These are phyloP conservation scores for Nemurella pictetii DNA, from an alignment of 2,888 invertebrate genomes.

Conservation along the genomic window DNA sequence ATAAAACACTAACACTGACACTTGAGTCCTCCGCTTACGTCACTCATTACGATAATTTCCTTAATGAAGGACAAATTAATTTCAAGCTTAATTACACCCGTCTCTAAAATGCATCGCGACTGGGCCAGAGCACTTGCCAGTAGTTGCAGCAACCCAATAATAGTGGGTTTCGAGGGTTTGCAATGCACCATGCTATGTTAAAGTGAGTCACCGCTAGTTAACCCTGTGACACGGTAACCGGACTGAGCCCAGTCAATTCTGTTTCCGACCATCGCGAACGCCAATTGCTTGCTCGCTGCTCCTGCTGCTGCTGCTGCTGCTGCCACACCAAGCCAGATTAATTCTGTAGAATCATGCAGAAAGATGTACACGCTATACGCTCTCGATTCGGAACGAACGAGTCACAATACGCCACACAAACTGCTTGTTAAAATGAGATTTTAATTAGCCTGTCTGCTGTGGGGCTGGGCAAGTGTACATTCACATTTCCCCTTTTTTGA, in stretches of 20 bases:
- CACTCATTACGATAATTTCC: slow-evolving; percentile 10
- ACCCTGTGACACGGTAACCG: neutral
- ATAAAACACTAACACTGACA: neutral
- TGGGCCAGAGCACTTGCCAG: neutral
- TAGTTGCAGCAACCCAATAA: neutral
- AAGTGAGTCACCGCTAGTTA: neutral
- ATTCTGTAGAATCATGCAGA: neutral
- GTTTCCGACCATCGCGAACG: neutral
- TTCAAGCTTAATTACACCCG: neutral
- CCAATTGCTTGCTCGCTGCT: neutral
- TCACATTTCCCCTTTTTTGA: neutral
- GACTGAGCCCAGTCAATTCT: neutral
- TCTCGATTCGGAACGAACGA: neutral
- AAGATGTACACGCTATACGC: neutral
- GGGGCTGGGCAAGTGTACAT: too few species aligned
- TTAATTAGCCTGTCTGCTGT: neutral
- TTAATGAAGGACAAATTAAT: slow-evolving; percentile 26
- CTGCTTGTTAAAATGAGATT: neutral
- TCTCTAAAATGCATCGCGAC: slow-evolving; percentile 15
- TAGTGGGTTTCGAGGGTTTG: neutral
- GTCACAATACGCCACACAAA: too few species aligned
- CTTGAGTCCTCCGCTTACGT: neutral
- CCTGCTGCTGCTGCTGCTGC: too few species aligned
- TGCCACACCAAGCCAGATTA: neutral
- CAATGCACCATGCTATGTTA: too few species aligned